phyloP scores from a whole-genome alignment of 2,113 vertebrate species.

The Xiphorhynchus elegans region DNA sequence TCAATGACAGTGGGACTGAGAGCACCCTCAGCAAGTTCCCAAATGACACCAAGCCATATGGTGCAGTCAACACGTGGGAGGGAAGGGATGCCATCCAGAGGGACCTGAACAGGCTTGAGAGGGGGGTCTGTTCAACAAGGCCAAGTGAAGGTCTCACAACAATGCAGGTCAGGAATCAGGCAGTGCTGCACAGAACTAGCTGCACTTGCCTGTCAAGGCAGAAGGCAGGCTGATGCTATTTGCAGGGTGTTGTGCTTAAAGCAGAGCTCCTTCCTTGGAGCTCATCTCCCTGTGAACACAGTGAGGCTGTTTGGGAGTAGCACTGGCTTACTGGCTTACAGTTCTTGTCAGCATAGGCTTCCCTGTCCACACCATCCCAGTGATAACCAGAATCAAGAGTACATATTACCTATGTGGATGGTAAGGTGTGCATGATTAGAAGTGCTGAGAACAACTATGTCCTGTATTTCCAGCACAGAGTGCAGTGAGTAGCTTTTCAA shows the following conservation, averaged over 20 bases:
- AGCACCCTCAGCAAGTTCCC: neutral
- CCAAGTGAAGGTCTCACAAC: too few species aligned
- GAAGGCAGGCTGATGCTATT: neutral
- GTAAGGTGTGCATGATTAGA: neutral
- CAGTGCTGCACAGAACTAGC: fast-evolving
- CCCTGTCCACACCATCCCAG: neutral
- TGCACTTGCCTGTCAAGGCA: neutral
- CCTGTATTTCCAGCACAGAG: neutral
- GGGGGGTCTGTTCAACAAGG: neutral
- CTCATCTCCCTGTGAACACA: neutral
- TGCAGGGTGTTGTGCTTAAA: neutral
- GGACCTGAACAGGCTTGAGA: neutral
- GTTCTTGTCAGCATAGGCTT: neutral
- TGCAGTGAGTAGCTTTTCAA: neutral
- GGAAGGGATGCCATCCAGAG: neutral
- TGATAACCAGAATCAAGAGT: neutral
- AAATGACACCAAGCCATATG: too few species aligned
- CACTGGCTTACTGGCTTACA: fast-evolving
- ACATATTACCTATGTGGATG: fast-evolving
- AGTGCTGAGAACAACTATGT: neutral
- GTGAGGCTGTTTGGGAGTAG: neutral
- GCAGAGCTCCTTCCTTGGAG: neutral
- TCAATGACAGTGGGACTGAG: neutral
- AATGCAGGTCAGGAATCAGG: neutral
- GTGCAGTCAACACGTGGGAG: neutral